Percentiles rank a stretch among this genome's conserved stretches.
Conservation (phyloP, 2,113 vertebrate genomes). For the Progne subis region DNA sequence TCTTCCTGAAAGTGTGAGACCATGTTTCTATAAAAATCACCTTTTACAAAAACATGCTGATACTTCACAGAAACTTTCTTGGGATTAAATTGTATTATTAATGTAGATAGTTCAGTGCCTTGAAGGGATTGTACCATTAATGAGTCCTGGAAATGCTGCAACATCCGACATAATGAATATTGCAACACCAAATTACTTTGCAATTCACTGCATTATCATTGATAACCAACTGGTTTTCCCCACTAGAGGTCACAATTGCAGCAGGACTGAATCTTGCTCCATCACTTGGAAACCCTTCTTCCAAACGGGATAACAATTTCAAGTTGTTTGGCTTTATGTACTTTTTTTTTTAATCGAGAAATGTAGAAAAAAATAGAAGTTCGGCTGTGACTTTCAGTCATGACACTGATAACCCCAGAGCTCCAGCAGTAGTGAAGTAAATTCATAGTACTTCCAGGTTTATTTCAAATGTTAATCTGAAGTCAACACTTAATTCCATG, state of each 20-base stretch:
- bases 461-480: neutral
- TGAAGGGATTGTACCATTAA: neutral
- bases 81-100: neutral
- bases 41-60: neutral
- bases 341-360: neutral
- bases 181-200: neutral
- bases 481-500: neutral
- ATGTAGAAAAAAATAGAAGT: neutral
- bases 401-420: neutral
- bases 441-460: neutral
- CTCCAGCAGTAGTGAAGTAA: neutral
- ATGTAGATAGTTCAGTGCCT: neutral
- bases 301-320: neutral
- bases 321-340: neutral
- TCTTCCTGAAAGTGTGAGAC: neutral
- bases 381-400: neutral
- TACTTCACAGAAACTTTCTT: neutral
- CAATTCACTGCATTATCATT: neutral
- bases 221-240: neutral
- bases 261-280: neutral
- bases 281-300: neutral
- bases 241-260: conserved; percentile 75
- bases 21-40: neutral
- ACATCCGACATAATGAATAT: neutral
- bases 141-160: neutral